Conservation (phyloP, 2,797 vertebrate species). For the Novumbra hubbsi region DNA sequence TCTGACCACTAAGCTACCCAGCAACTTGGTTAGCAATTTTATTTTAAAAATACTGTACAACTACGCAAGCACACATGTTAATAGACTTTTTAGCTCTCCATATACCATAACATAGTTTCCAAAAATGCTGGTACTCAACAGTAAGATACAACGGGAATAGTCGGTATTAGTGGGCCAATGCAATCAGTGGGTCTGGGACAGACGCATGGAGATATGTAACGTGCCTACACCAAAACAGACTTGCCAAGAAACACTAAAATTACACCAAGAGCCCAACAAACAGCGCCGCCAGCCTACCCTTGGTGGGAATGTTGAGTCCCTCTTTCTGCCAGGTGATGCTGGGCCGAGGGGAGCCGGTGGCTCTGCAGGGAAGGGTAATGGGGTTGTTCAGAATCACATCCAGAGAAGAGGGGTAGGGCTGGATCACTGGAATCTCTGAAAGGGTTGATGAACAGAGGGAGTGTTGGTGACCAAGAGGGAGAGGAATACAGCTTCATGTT, state of each 20-base stretch:
- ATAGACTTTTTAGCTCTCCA: no score
- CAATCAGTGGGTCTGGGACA: background rate
- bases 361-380: slow-evolving; percentile 85
- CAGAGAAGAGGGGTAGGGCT: slow-evolving; percentile 74
- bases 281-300: slow-evolving; percentile 64
- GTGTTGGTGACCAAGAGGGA: background rate
- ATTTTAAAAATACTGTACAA: no score
- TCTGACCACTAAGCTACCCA: no score
- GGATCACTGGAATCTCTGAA: slow-evolving; percentile 87
- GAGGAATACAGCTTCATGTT: background rate
- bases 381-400: slow-evolving; percentile 89
- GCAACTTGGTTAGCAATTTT: no score
- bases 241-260: slow-evolving; percentile 5
- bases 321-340: slow-evolving; percentile 95
- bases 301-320: slow-evolving; percentile 83
- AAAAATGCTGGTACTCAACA: no score
- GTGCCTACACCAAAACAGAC: background rate
- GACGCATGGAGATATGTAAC: background rate
- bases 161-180: no score
- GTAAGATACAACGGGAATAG: no score
- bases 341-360: slow-evolving; percentile 84
- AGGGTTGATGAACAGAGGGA: background rate
- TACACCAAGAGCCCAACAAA: background rate
- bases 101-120: no score
- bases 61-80: no score